These are phyloP conservation scores for Gnathonemus echidnorhynchus DNA, from an alignment of 2,113 vertebrate genomes.

Conservation along the genomic window DNA sequence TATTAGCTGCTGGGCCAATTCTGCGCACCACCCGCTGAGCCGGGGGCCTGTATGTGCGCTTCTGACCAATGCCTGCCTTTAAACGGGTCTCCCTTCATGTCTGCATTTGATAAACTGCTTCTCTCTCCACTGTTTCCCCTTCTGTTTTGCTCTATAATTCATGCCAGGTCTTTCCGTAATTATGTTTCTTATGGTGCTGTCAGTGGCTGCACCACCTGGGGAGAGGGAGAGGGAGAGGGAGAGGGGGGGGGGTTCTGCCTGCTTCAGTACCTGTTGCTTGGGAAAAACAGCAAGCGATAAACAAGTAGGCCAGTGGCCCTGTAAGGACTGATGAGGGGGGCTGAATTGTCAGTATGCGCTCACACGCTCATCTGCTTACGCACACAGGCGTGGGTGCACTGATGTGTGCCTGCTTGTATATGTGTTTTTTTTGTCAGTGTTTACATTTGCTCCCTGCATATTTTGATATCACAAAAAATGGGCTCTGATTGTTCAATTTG, in stretches of 20 bases:
- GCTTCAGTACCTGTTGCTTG: constrained; percentile 1
- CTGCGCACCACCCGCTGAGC: not conserved
- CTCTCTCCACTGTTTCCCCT: not conserved
- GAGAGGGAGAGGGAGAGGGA: not conserved
- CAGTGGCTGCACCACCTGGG: not conserved
- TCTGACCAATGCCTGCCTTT: not conserved
- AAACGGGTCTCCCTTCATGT: not conserved
- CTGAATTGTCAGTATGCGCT: not conserved
- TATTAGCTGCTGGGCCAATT: not conserved
- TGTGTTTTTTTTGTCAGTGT: not conserved
- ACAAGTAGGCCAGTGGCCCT: not conserved
- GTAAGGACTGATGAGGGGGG: not conserved
- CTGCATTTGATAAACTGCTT: not conserved
- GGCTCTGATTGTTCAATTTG: not conserved
- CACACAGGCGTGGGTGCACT: not conserved
- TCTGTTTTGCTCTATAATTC: not conserved
- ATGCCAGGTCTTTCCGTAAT: not conserved
- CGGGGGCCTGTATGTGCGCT: not conserved
- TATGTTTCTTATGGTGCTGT: not conserved
- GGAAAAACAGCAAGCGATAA: not conserved
- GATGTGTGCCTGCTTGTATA: not conserved
- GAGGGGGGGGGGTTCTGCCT: not conserved
- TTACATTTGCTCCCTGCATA: not conserved
- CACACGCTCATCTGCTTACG: not conserved
- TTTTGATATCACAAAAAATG: not conserved